A percentile compares a stretch with the other conserved stretches of the same genome.
phyloP scores from a whole-genome alignment of 2,888 invertebrate genomes.

The Steromphala cineraria region DNA sequence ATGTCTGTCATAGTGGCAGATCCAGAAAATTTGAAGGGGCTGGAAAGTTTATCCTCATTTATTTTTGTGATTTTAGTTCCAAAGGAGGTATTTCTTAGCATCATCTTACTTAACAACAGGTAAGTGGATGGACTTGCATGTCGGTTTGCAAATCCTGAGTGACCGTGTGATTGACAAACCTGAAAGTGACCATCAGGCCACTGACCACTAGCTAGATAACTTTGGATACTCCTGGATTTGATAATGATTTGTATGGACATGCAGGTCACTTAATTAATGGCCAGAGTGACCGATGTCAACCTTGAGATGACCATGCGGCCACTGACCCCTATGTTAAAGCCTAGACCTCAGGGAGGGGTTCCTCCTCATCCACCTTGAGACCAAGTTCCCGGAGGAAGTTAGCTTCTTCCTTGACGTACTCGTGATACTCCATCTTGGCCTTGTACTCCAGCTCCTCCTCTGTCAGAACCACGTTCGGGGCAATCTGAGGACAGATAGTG shows the following conservation, averaged over 20 bases:
- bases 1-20: no score
- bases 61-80: no score
- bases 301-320: background rate
- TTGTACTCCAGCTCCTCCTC: slow-evolving; percentile 72
- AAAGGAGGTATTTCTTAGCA: no score
- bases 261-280: background rate
- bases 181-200: background rate
- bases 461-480: slow-evolving; percentile 68
- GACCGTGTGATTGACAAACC: background rate
- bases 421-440: slow-evolving; percentile 69
- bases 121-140: no score
- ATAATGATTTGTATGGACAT: no score
- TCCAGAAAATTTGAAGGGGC: no score
- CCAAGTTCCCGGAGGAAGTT: slow-evolving; percentile 72
- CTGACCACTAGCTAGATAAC: background rate
- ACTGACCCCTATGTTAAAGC: background rate
- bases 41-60: no score
- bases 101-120: no score
- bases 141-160: background rate
- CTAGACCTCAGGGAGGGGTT: slow-evolving; percentile 56
- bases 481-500: slow-evolving; percentile 67
- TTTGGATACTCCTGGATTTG: no score
- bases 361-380: slow-evolving; percentile 70
- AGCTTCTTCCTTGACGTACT: slow-evolving; percentile 69
- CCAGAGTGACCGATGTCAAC: background rate